A percentile compares a stretch with the other conserved stretches of the same genome.
phyloP scores from a whole-genome alignment of 2,797 vertebrate species.

The Sebastes flavidus region DNA sequence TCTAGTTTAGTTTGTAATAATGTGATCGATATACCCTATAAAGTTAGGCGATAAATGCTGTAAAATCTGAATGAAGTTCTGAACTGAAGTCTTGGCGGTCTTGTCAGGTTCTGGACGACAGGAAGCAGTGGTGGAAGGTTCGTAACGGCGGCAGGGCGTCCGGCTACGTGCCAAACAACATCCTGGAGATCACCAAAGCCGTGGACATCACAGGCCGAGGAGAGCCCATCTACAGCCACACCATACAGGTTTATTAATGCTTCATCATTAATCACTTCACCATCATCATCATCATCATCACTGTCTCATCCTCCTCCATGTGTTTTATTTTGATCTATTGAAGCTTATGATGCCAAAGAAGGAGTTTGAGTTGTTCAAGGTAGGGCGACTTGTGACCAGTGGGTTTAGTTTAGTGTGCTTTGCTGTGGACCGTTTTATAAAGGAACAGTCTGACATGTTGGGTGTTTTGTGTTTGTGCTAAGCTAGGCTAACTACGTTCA shows the following conservation, averaged over 20 bases:
- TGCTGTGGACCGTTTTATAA: constrained; percentile 29
- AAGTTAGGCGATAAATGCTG: no score
- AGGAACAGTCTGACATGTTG: constrained; percentile 44
- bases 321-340: constrained; percentile 38
- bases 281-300: neutral
- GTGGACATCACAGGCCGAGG: constrained; percentile 79
- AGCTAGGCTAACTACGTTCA: neutral
- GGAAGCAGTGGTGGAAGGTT: constrained; percentile 99
- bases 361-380: constrained; percentile 99
- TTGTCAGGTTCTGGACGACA: constrained; percentile 92
- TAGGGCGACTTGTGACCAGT: constrained; percentile 70
- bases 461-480: neutral
- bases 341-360: constrained; percentile 99
- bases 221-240: constrained; percentile 90
- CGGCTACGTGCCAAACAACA: constrained; percentile 99
- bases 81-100: neutral
- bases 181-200: constrained; percentile 87
- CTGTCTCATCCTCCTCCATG: neutral
- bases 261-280: neutral
- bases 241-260: constrained; percentile 84
- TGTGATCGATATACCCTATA: no score
- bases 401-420: neutral
- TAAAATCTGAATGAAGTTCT: neutral
- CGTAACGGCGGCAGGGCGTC: constrained; percentile 83
- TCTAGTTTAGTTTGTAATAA: no score